These are phyloP conservation scores for Phalacrocorax pelagicus DNA, from an alignment of 2,113 vertebrate species.

Conservation along the genomic window DNA sequence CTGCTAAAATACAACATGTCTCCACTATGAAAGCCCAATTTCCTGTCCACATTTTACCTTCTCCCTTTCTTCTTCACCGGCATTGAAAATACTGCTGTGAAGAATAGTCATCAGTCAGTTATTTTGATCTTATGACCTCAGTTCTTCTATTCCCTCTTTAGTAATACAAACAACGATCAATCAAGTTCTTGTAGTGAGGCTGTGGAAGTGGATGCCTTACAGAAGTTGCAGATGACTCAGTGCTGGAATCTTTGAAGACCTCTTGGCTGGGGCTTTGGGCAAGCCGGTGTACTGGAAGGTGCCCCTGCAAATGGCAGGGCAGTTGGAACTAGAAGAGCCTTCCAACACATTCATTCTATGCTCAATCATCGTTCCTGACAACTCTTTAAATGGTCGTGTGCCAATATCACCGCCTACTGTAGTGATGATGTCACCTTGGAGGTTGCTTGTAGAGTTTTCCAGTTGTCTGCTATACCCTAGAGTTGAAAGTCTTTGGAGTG, in stretches of 20 bases:
- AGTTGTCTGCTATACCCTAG: background rate
- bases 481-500: background rate
- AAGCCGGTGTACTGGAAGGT: too few species aligned
- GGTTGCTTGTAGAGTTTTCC: background rate
- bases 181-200: too few species aligned
- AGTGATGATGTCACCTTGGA: background rate
- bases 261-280: too few species aligned
- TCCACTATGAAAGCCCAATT: background rate
- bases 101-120: background rate
- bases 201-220: too few species aligned
- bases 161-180: background rate
- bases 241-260: too few species aligned
- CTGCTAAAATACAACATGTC: background rate
- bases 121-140: background rate
- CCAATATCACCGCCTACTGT: background rate
- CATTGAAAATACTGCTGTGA: background rate
- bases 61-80: background rate
- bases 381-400: background rate
- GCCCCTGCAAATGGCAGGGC: too few species aligned
- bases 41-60: background rate
- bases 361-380: background rate
- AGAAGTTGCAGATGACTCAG: too few species aligned
- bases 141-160: background rate
- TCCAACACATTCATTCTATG: too few species aligned
- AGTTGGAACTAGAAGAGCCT: too few species aligned